These are phyloP conservation scores for Pluvialis apricaria DNA, from an alignment of 2,113 vertebrate genomes.

Conservation along the genomic window DNA sequence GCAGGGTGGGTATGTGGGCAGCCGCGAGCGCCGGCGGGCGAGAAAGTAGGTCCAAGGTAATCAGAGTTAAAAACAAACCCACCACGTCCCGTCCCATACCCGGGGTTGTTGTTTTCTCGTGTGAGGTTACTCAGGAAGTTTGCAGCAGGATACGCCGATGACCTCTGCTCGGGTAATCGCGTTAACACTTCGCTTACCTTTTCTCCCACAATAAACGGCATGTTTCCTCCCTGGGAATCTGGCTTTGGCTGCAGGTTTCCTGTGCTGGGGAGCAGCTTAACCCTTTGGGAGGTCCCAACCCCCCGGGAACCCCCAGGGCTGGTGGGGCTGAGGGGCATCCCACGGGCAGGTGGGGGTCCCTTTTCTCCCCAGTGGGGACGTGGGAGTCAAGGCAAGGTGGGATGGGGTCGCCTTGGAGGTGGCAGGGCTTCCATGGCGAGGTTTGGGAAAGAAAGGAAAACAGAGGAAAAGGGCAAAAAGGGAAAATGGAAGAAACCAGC, in stretches of 20 bases:
- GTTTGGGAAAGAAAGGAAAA: not conserved
- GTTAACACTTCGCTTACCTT: slow-evolving; percentile 71
- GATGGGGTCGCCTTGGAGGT: not conserved
- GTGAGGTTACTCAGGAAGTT: slow-evolving; percentile 78
- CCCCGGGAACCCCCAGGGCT: not conserved
- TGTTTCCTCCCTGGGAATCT: slow-evolving; percentile 64
- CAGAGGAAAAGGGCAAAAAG: not conserved
- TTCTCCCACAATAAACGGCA: slow-evolving; percentile 63
- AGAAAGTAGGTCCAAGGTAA: slow-evolving; percentile 63
- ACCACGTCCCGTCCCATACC: not conserved
- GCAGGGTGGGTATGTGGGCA: not conserved
- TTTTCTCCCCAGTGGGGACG: not conserved
- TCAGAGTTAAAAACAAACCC: slow-evolving; percentile 60
- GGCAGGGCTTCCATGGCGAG: accelerated
- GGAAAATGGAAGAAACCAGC: not conserved
- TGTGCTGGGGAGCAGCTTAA: slow-evolving; percentile 58
- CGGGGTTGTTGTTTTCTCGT: slow-evolving; percentile 72
- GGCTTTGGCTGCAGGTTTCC: slow-evolving; percentile 65
- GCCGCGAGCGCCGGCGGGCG: not conserved
- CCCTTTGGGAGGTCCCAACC: slow-evolving; percentile 11
- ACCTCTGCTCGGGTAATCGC: slow-evolving; percentile 65
- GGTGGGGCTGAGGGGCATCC: not conserved
- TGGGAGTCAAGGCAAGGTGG: too few relatives aligned
- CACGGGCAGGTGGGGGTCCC: not conserved
- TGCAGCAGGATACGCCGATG: slow-evolving; percentile 74